These are phyloP conservation scores for Noctua fimbriata DNA, from an alignment of 2,888 invertebrate species.

Conservation along the genomic window DNA sequence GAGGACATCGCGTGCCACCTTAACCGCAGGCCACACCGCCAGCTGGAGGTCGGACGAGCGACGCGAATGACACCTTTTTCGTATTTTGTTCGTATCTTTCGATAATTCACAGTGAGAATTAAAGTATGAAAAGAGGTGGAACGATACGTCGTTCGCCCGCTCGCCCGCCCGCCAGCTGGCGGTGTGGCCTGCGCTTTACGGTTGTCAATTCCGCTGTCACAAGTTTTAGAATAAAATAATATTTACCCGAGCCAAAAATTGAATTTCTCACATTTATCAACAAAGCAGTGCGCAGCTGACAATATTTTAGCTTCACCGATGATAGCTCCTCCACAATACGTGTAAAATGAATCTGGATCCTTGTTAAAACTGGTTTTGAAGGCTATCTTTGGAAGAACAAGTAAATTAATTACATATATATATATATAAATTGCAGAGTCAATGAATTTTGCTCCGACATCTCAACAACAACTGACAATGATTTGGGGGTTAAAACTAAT, in stretches of 20 bases:
- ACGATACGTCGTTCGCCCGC: too few relatives aligned
- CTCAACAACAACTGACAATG: too few relatives aligned
- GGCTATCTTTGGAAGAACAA: slow-evolving; percentile 41
- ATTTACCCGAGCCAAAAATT: slow-evolving; percentile 10
- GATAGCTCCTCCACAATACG: slow-evolving; percentile 53
- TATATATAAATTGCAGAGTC: background rate
- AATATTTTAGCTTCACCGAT: slow-evolving; percentile 43
- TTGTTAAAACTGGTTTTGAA: slow-evolving; percentile 12
- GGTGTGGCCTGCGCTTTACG: background rate
- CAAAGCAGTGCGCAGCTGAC: slow-evolving; percentile 57
- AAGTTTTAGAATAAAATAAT: background rate
- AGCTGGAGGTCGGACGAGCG: too few relatives aligned
- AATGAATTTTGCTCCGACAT: background rate
- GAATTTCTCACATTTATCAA: background rate
- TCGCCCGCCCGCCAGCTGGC: too few relatives aligned
- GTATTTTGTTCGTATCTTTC: too few relatives aligned
- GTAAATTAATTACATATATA: background rate
- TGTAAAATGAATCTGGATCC: slow-evolving; percentile 14
- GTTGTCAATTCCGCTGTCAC: background rate
- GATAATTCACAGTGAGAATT: too few relatives aligned
- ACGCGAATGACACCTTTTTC: too few relatives aligned
- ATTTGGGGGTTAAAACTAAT: background rate
- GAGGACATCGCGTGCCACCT: background rate
- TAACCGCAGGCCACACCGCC: too few relatives aligned
- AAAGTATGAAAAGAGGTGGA: too few relatives aligned